These are phyloP conservation scores for Venustaconcha ellipsiformis DNA, from an alignment of 1,140 invertebrate species.

Conservation along the genomic window DNA sequence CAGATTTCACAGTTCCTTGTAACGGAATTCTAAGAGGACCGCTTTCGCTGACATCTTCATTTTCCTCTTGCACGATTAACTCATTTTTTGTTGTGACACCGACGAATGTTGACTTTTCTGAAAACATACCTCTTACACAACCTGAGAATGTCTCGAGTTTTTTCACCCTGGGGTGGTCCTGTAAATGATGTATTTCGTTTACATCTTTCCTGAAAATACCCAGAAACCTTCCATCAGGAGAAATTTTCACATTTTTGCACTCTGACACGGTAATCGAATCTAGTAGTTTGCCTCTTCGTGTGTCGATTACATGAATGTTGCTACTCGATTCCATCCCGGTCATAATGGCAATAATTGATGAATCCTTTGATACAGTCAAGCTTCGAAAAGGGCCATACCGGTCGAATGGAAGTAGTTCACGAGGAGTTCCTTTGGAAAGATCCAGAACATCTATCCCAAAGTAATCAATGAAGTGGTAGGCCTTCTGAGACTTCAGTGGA, in stretches of 20 bases:
- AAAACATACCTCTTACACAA: conserved; percentile 23
- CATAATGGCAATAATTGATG: conserved; percentile 10
- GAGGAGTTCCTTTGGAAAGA: conserved; percentile 19
- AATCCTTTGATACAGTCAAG: conserved; percentile 19
- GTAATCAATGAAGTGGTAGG: conserved; percentile 32
- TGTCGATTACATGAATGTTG: conserved; percentile 14
- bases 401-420: conserved; percentile 22
- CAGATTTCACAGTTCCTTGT: conserved; percentile 9
- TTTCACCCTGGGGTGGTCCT: conserved; percentile 2
- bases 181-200: conserved; percentile 1
- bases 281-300: conserved; percentile 3
- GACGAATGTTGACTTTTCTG: conserved; percentile 18
- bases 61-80: conserved; percentile 14
- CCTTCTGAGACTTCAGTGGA: conserved; percentile 27
- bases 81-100: conserved; percentile 8
- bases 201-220: conserved; percentile 14
- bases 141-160: conserved; percentile 6
- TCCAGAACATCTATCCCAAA: conserved; percentile 23
- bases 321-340: conserved; percentile 4
- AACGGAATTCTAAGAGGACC: conserved; percentile 18
- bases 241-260: conserved; percentile 13
- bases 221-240: conserved; percentile 18
- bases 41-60: conserved; percentile 6
- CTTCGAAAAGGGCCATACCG: conserved; percentile 20
- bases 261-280: conserved; percentile 7